Percentiles rank a stretch among this genome's conserved stretches.
These are phyloP conservation scores for Chrosomus eos DNA, from an alignment of 2,797 vertebrate species.

Conservation along the genomic window DNA sequence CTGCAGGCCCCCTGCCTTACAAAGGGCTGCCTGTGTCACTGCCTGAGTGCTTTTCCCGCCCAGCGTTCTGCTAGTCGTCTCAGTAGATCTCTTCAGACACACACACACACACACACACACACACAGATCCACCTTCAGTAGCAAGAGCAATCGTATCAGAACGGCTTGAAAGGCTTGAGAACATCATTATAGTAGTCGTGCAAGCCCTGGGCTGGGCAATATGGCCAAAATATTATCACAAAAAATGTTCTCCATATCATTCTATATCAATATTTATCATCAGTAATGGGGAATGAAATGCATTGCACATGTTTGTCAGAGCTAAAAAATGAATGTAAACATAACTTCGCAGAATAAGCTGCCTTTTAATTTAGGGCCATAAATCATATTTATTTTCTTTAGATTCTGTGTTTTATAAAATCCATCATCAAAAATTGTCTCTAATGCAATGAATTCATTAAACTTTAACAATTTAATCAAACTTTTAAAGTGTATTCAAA, in stretches of 20 bases:
- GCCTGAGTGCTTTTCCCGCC: slow-evolving; percentile 40
- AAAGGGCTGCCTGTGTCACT: slow-evolving; percentile 62
- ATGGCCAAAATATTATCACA: neutral
- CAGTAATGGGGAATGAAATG: neutral
- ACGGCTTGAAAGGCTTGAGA: neutral
- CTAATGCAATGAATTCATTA: neutral
- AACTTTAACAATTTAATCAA: neutral
- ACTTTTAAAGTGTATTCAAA: neutral
- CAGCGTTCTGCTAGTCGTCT: slow-evolving; percentile 44
- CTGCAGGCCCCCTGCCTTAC: slow-evolving; percentile 51
- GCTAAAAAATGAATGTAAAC: neutral
- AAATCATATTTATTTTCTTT: too few relatives aligned
- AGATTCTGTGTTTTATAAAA: neutral
- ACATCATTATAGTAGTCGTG: neutral
- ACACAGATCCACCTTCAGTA: slow-evolving; percentile 52
- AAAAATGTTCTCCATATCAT: neutral
- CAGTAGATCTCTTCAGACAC: slow-evolving; percentile 36
- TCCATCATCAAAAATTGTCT: neutral
- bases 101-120: slow-evolving; percentile 51
- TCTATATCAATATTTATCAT: neutral
- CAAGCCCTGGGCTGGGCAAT: neutral
- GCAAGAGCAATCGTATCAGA: neutral
- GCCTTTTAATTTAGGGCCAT: neutral
- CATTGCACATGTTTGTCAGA: neutral
- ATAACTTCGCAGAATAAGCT: neutral